phyloP scores from a whole-genome alignment of 2,888 invertebrate species.

The Sphecodes monilicornis region DNA sequence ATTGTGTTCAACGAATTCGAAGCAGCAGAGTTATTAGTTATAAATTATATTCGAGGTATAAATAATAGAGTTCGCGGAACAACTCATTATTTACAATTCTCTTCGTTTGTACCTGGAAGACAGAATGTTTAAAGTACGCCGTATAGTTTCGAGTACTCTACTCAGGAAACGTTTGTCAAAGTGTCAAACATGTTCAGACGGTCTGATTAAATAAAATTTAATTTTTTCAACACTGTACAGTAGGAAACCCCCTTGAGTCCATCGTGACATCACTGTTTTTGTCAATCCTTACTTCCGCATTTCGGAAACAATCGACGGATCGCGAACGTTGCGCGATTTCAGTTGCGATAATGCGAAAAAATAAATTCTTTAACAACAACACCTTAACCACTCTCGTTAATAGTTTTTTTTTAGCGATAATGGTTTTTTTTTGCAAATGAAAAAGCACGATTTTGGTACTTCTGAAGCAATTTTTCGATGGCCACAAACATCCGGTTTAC shows the following conservation, averaged over 20 bases:
- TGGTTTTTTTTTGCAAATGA: too few relatives aligned
- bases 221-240: conserved; percentile 12
- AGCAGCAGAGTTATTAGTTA: background rate
- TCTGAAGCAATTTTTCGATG: too few relatives aligned
- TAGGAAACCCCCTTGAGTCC: conserved; percentile 9
- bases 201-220: conserved; percentile 3
- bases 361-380: background rate
- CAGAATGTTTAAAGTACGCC: conserved; percentile 9
- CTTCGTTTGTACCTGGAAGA: background rate
- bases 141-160: background rate
- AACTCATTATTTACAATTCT: conserved; percentile 2
- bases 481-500: too few relatives aligned
- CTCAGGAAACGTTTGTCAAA: background rate
- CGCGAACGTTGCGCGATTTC: background rate
- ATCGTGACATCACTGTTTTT: conserved; percentile 15
- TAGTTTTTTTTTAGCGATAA: too few relatives aligned
- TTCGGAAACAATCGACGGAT: conserved; percentile 13
- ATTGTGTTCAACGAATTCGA: background rate
- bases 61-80: background rate
- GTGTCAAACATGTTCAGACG: background rate
- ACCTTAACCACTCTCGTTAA: too few relatives aligned
- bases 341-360: background rate
- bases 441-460: too few relatives aligned
- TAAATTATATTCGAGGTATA: background rate
- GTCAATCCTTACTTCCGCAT: conserved; percentile 25